Evolutionary conservation across 2,888 invertebrate species (phyloP), one percentile per base, ranked within the genome.

Genomic region (Agonopterix heracliana): DNA sequence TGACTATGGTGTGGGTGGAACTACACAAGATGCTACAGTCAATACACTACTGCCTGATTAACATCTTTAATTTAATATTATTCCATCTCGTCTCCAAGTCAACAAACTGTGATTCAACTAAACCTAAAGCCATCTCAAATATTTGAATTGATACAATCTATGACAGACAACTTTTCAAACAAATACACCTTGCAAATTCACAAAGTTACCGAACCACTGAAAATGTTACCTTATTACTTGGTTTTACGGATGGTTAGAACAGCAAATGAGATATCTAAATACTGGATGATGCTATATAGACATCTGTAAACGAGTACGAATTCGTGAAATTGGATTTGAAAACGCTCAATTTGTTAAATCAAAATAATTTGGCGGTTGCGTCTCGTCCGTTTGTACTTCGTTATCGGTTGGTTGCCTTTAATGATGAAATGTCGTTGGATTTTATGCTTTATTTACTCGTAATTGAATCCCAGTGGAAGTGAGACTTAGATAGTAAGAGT

Each of bases 251-350:
- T n/a, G n/a, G 38, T 10, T 10, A 38, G 10, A 38, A 9, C 38
- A 3, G 9, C 9, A 38, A n/a, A 38, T 38, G 38, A 38, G 38
- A 9, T n/a, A 10, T 38, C 10, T 38, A 38, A 38, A 38, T 38
- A 38, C 38, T n/a, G 38, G n/a, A 36, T 26, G 26, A 7, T 26
- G 26, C 26, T 26, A 26, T 26, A 7, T 26, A 26, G 38, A n/a
- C n/a, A 38, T 38, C n/a, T 38, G 10, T 38, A 9, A 26, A 26
- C n/a, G 38, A 38, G n/a, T 38, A n/a, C n/a, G 38, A n/a, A n/a
- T 38, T 38, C 38, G 38, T 38, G 38, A 5, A 64, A 41, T 41
- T 41, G 41, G 41, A 41, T 41, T 41, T 41, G 41, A 13, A 41
- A 41, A 41, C 13, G 41, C 11, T 41, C 41, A 12, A 12, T 12